Conservation (phyloP, 92 coral and sea anemone genomes). For the Zoanthus sociatus region DNA sequence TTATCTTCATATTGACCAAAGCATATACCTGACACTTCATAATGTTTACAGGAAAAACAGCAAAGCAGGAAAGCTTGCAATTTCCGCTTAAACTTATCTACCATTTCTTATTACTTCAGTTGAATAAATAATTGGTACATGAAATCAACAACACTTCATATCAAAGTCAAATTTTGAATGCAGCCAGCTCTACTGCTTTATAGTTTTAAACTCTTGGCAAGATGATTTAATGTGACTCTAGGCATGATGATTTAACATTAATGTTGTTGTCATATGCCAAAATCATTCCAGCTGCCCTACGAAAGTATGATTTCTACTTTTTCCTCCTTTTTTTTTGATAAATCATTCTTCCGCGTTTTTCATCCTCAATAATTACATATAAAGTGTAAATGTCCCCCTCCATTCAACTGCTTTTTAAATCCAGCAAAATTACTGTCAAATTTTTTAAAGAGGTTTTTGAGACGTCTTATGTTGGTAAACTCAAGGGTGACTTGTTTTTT, state of each 20-base stretch:
- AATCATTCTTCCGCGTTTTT: slow-evolving; percentile 10
- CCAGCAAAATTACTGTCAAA: slow-evolving; percentile 6
- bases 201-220: not conserved
- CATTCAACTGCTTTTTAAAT: not conserved
- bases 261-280: slow-evolving; percentile 11
- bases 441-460: not conserved
- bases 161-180: not conserved
- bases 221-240: not conserved
- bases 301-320: not conserved
- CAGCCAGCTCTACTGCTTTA: not conserved
- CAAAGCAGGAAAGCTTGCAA: not conserved
- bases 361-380: slow-evolving; percentile 11
- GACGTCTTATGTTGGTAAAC: not conserved
- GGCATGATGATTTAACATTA: not conserved
- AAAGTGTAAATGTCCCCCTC: not conserved
- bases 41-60: not conserved
- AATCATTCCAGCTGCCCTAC: slow-evolving; percentile 25
- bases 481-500: not conserved
- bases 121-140: not conserved
- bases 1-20: not conserved
- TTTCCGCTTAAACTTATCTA: not conserved
- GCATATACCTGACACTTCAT: not conserved
- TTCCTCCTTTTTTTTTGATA: slow-evolving; percentile 12
- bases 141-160: not conserved
- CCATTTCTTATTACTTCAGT: not conserved